These are phyloP conservation scores for Acridotheres tristis DNA, from an alignment of 2,797 vertebrate species.

Conservation along the genomic window DNA sequence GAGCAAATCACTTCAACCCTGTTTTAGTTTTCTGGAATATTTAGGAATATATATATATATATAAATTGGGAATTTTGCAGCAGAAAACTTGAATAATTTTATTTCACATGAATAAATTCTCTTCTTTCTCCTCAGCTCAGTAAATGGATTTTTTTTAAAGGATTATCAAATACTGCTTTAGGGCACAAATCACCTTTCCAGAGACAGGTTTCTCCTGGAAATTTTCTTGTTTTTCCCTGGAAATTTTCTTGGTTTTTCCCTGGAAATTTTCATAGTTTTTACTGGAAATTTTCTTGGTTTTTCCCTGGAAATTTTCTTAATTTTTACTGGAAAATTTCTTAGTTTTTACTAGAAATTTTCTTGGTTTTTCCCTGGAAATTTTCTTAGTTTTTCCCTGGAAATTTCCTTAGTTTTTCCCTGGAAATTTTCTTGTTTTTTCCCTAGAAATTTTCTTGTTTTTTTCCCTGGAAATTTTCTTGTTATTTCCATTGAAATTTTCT, in stretches of 20 bases:
- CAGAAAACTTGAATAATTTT: neutral
- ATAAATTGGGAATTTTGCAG: neutral
- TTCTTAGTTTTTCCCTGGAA: no score
- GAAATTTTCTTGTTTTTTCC: no score
- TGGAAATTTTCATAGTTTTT: neutral
- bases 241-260: no score
- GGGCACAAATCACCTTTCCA: neutral
- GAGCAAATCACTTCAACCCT: neutral
- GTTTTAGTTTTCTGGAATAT: neutral
- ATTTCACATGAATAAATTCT: neutral
- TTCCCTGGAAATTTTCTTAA: no score
- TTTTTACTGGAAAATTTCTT: no score
- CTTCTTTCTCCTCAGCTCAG: neutral
- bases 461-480: no score
- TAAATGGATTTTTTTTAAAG: neutral
- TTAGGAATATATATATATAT: neutral
- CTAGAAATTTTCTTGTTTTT: no score
- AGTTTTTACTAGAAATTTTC: no score
- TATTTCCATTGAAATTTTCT: no score
- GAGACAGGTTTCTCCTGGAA: neutral
- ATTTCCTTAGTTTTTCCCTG: no score
- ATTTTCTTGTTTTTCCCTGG: neutral
- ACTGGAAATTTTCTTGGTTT: no score
- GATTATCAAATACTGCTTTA: neutral
- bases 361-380: no score